phyloP scores from a whole-genome alignment of 2,797 vertebrate genomes.

The Liasis olivaceus region DNA sequence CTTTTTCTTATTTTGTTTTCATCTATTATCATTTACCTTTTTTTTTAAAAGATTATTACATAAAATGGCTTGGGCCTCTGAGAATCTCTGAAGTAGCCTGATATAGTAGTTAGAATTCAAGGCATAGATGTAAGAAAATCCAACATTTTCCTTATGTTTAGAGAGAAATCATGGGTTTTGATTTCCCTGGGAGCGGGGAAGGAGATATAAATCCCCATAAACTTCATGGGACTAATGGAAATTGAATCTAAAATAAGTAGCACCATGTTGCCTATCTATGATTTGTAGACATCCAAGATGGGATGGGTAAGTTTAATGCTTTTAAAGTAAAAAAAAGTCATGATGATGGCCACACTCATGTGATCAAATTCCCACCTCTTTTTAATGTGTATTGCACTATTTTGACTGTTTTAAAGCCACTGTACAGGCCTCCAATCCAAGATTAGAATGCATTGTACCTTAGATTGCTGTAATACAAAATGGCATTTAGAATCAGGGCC shows the following conservation, averaged over 20 bases:
- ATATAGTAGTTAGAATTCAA: background rate
- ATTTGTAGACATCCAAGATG: background rate
- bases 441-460: too few relatives aligned
- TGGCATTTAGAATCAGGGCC: too few relatives aligned
- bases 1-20: background rate
- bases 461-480: too few relatives aligned
- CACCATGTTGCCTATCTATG: background rate
- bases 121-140: background rate
- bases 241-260: background rate
- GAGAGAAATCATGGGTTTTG: background rate
- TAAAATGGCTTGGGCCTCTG: background rate
- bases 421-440: too few relatives aligned
- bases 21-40: background rate
- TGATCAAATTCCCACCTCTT: background rate
- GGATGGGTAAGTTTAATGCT: background rate
- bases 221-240: background rate
- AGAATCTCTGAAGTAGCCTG: background rate
- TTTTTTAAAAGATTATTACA: background rate
- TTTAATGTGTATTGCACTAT: too few relatives aligned
- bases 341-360: background rate
- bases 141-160: background rate
- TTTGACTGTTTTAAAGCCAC: too few relatives aligned
- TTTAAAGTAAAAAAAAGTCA: background rate
- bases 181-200: too few relatives aligned
- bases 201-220: background rate